Evolutionary conservation across 1,140 invertebrate species (phyloP).

Genomic region (Metopolophium dirhodum): DNA sequence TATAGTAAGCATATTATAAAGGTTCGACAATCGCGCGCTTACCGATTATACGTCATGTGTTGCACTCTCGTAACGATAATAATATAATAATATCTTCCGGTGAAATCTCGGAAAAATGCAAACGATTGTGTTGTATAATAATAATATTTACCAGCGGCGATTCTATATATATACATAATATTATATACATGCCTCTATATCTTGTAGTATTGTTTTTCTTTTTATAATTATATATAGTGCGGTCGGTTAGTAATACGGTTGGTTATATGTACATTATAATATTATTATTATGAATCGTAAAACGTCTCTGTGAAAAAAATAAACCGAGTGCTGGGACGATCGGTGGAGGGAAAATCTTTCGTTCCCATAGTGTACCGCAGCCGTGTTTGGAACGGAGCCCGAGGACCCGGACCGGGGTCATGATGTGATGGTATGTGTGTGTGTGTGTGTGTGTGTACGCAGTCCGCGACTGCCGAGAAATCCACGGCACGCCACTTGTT

Average conservation of each 20-base stretch:
- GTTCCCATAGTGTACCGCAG: conserved; percentile 55
- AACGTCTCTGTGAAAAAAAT: not conserved
- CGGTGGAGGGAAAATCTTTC: not conserved
- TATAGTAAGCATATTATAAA: not conserved
- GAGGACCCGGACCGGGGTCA: conserved; percentile 26
- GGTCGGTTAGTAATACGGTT: not conserved
- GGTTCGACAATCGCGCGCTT: not conserved
- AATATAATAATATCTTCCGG: conserved; percentile 7
- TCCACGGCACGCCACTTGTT: conserved; percentile 57
- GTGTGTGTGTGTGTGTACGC: not conserved
- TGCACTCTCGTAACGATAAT: not conserved
- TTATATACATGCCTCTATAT: too few relatives aligned
- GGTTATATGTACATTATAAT: not conserved
- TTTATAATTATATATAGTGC: conserved; percentile 23
- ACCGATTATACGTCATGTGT: not conserved
- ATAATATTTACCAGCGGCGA: not conserved
- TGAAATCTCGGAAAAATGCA: conserved; percentile 27
- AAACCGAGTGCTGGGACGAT: not conserved
- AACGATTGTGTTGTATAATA: not conserved
- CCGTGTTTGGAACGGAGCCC: not conserved
- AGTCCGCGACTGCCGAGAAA: conserved; percentile 53
- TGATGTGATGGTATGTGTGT: not conserved
- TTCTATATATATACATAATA: not conserved
- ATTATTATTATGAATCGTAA: conserved; percentile 12
- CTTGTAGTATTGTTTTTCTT: not conserved